Base-by-base conservation (phyloP, 2,113 vertebrate genomes). In the Haemorhous mexicanus region DNA sequence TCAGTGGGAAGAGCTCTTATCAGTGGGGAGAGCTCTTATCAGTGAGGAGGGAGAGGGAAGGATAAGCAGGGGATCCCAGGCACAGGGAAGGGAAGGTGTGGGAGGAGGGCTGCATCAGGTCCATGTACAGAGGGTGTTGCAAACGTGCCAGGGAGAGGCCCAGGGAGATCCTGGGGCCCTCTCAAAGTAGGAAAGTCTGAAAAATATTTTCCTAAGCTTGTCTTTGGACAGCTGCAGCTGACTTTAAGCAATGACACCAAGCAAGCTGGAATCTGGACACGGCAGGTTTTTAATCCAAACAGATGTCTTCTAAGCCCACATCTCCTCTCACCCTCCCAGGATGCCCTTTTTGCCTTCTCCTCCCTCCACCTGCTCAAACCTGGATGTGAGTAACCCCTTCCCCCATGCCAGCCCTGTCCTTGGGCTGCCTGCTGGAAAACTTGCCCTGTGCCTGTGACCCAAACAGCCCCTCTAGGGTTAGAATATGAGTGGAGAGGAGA, bases 181-280 rank as follows among this genome's bases (percentile, higher is more conserved):
- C 94, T 93, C 44, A 46, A 63, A 96, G 94, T 96, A 94, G 94
- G 96, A 97, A 95, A 97, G 86, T 97, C 89, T 97, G 96, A 97
- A 97, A 97, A 97, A 94, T 97, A 97, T 96, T 96, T 97, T 97
- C 96, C 96, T 96, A 96, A 92, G 95, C 76, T 91, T 95, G 91
- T 89, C 96, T 96, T 95, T 96, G 80, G 93, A 95, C 95, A 96
- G 96, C 95, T 97, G 96, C 93, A 94, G 89, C 84, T 2, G 69
- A 90, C 89, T 96, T 84, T 70, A 90, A 75, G 95, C 94, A 92
- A 78, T 92, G 93, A 96, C 95, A 97, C 94, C 91, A 81, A 94
- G 86, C 80, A 75, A 95, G 67, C 52, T 94, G 93, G 93, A 95
- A 84, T 90, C 86, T 75, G 95, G 83, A 90, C 43, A 39, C 21